Evolutionary conservation across 2,113 vertebrate genomes (phyloP).

Genomic region (Natator depressus): DNA sequence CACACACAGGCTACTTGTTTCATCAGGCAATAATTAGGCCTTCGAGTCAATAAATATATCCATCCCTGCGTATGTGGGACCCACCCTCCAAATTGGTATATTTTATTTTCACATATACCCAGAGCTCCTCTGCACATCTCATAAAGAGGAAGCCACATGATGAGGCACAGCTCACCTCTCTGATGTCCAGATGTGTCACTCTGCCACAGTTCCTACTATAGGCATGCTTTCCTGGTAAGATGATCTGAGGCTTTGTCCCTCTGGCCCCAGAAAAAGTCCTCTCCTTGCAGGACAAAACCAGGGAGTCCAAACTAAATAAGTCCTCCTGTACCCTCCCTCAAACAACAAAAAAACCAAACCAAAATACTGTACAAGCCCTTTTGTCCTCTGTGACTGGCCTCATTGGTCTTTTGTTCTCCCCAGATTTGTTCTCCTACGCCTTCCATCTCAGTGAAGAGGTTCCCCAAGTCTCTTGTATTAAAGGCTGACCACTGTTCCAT

Average conservation of each 20-base stretch:
- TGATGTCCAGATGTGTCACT: neutral
- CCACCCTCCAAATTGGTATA: neutral
- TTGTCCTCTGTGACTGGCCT: neutral
- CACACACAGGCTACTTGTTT: neutral
- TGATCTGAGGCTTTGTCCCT: neutral
- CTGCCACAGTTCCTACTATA: neutral
- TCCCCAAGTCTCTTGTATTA: neutral
- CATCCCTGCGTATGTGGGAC: neutral
- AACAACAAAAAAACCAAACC: neutral
- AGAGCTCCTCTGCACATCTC: neutral
- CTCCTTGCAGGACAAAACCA: neutral
- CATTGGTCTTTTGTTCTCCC: fast-evolving
- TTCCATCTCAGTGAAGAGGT: neutral
- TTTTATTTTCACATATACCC: neutral
- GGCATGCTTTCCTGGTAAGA: neutral
- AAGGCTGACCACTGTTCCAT: neutral
- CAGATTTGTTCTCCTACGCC: neutral
- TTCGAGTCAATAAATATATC: neutral
- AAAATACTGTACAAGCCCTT: neutral
- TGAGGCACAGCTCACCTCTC: neutral
- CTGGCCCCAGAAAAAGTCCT: neutral
- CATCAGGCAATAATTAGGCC: neutral
- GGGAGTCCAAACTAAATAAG: neutral
- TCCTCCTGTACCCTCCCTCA: neutral
- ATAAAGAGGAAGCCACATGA: neutral